phyloP scores from a whole-genome alignment of 2,888 invertebrate species.

The Invenusta paracnida region DNA sequence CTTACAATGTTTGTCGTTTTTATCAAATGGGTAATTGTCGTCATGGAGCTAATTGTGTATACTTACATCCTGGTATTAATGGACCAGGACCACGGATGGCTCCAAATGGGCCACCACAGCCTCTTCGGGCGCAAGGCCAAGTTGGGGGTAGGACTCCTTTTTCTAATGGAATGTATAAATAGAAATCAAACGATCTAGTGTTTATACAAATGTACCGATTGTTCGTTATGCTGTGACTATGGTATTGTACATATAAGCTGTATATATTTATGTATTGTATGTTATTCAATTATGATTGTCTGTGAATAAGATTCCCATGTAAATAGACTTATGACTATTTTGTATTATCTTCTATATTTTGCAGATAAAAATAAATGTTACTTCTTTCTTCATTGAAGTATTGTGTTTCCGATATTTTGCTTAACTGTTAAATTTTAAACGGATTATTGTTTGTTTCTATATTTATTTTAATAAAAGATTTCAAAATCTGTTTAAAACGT shows the following conservation, averaged over 20 bases:
- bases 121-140: neutral
- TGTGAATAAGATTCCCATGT: neutral
- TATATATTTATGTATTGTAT: neutral
- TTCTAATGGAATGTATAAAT: constrained; percentile 21
- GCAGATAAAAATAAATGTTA: no score
- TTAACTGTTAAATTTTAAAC: no score
- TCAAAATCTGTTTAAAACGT: no score
- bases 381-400: no score
- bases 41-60: neutral
- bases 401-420: no score
- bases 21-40: constrained; percentile 28
- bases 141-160: constrained; percentile 10
- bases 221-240: neutral
- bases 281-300: neutral
- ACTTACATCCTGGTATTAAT: neutral
- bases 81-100: constrained; percentile 7
- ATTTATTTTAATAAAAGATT: no score
- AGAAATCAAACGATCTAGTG: no score
- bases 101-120: neutral
- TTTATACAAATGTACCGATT: neutral
- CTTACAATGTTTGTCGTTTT: neutral
- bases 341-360: constrained; percentile 16
- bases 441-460: no score
- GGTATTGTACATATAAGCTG: neutral
- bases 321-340: neutral